Evolutionary conservation across 2,888 invertebrate species (phyloP).

Genomic region (Dendrolimus pini): DNA sequence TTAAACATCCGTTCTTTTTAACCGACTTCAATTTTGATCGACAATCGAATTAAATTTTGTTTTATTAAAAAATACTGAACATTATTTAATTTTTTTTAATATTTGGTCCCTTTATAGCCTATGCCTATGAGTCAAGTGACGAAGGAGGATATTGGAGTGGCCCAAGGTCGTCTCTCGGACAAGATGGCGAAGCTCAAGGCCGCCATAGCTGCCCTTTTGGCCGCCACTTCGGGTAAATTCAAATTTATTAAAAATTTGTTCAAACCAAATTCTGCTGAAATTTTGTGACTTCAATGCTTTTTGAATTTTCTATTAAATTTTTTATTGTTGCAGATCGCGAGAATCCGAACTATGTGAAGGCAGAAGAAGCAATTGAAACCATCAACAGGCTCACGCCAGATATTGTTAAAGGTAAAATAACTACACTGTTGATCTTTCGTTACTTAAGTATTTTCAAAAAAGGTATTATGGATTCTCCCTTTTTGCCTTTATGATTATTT

Average conservation of each 20-base stretch:
- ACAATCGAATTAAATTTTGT: no score
- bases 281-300: no score
- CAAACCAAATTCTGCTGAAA: no score
- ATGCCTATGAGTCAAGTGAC: constrained; percentile 3
- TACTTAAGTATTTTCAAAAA: no score
- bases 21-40: no score
- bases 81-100: not conserved
- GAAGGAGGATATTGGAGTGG: constrained; percentile 9
- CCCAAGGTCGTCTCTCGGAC: constrained; percentile 15
- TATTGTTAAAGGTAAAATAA: constrained; percentile 24
- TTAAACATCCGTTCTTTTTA: no score
- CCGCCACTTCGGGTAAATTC: constrained; percentile 21
- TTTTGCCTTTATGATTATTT: no score
- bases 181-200: constrained; percentile 26
- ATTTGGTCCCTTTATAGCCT: not conserved
- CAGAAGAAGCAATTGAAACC: constrained; percentile 23
- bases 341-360: constrained; percentile 27
- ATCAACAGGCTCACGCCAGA: constrained; percentile 31
- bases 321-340: constrained; percentile 23
- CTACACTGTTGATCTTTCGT: not conserved
- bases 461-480: no score
- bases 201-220: constrained; percentile 25
- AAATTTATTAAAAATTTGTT: not conserved
- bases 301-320: no score
- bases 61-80: no score